Conservation (phyloP, 2,113 vertebrate species). For the Periophthalmodon schlosseri region DNA sequence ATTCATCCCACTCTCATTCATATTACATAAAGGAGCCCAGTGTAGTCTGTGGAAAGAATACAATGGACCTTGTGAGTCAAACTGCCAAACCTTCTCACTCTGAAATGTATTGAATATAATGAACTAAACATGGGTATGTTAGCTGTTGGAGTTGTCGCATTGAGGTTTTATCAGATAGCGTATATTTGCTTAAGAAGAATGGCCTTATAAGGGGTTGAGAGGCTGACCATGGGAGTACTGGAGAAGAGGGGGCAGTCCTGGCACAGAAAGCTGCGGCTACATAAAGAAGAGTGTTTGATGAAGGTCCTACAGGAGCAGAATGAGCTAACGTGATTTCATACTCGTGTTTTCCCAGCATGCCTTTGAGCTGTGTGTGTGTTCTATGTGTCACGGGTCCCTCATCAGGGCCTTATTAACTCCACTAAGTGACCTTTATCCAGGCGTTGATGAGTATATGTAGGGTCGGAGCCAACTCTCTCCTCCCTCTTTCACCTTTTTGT, state of each 20-base stretch:
- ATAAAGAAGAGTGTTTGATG: constrained; percentile 9
- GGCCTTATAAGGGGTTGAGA: neutral
- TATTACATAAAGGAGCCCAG: neutral
- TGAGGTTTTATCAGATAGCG: neutral
- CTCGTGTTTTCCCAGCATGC: constrained; percentile 17
- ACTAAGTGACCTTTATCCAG: constrained; percentile 76
- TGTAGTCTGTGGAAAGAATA: constrained; percentile 8
- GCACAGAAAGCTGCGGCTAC: neutral
- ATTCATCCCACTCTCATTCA: constrained; percentile 2
- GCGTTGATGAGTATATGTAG: constrained; percentile 65
- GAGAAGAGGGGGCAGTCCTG: neutral
- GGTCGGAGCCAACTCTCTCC: constrained; percentile 55
- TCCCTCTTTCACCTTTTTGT: constrained; percentile 31
- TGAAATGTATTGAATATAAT: neutral
- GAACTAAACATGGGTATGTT: neutral
- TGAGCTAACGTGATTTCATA: constrained; percentile 42
- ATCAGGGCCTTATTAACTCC: constrained; percentile 77
- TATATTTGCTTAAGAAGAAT: neutral
- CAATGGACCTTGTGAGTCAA: constrained; percentile 11
- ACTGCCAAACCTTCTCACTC: neutral
- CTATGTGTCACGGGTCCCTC: constrained; percentile 55
- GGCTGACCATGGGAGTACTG: neutral
- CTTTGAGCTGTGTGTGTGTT: constrained; percentile 25
- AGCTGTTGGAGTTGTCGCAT: neutral
- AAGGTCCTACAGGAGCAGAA: constrained; percentile 7